phyloP scores from a whole-genome alignment of 2,888 invertebrate species.

The Rhyacophila evoluta region DNA sequence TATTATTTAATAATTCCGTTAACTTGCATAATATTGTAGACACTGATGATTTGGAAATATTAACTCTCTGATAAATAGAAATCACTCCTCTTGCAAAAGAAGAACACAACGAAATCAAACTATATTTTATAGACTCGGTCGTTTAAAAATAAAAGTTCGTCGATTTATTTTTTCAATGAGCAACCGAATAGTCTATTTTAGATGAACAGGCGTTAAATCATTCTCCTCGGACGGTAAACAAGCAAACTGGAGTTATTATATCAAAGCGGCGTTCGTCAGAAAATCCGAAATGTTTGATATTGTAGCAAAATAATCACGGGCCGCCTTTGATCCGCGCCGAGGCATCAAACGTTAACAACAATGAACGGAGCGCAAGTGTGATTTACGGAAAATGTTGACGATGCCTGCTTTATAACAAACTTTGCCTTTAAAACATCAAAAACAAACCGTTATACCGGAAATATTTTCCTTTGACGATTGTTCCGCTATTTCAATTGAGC shows the following conservation, averaged over 20 bases:
- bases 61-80: too few species aligned
- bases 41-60: too few species aligned
- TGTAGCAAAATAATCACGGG: conserved; percentile 47
- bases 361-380: not conserved
- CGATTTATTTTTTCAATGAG: not conserved
- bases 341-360: conserved; percentile 43
- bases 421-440: conserved; percentile 51
- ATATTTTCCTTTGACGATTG: conserved; percentile 14
- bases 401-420: conserved; percentile 54
- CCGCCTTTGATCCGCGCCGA: conserved; percentile 45
- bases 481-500: not conserved
- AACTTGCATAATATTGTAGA: too few species aligned
- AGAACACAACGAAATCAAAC: too few species aligned
- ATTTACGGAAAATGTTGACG: conserved; percentile 30
- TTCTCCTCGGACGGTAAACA: conserved; percentile 36
- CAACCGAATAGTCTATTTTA: conserved; percentile 23
- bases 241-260: conserved; percentile 31
- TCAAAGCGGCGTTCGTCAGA: conserved; percentile 44
- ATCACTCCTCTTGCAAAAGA: too few species aligned
- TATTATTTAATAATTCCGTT: too few species aligned
- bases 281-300: conserved; percentile 50
- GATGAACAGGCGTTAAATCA: not conserved
- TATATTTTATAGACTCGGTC: not conserved
- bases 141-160: not conserved
- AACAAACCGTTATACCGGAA: conserved; percentile 51